Conservation (phyloP, 2,888 invertebrate genomes). For the Rhamnusium bicolor region DNA sequence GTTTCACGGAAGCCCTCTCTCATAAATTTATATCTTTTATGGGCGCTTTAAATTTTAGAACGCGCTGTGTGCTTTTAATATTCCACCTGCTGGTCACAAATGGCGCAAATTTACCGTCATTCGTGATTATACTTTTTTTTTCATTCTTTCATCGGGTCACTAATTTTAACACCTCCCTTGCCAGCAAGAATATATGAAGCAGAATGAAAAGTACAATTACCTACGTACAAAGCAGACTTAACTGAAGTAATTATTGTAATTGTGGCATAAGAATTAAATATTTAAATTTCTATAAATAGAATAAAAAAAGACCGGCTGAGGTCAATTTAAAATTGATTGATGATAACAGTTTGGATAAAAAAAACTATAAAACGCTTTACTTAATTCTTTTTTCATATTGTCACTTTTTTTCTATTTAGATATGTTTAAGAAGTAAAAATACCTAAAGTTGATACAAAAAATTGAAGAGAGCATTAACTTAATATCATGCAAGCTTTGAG, state of each 20-base stretch:
- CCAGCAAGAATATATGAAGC: background rate
- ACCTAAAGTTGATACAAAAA: no score
- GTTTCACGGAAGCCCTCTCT: background rate
- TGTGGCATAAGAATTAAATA: background rate
- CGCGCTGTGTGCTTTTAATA: background rate
- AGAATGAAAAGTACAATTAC: background rate
- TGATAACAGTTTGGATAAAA: no score
- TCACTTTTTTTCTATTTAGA: no score
- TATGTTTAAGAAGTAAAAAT: no score
- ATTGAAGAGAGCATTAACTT: no score
- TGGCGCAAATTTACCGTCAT: conserved; percentile 23
- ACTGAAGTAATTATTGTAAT: background rate
- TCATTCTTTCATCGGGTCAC: conserved; percentile 4
- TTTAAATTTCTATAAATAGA: background rate
- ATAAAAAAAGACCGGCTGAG: no score
- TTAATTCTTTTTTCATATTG: no score
- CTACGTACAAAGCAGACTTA: background rate
- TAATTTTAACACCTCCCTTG: background rate
- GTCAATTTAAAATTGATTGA: no score
- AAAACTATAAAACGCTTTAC: no score
- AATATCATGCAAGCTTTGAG: no score
- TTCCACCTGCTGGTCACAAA: conserved; percentile 5
- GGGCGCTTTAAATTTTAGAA: conserved; percentile 9
- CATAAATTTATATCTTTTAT: background rate
- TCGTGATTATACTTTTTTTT: conserved; percentile 1